phyloP scores from a whole-genome alignment of 2,888 invertebrate species.

The Pseudoips prasinana region DNA sequence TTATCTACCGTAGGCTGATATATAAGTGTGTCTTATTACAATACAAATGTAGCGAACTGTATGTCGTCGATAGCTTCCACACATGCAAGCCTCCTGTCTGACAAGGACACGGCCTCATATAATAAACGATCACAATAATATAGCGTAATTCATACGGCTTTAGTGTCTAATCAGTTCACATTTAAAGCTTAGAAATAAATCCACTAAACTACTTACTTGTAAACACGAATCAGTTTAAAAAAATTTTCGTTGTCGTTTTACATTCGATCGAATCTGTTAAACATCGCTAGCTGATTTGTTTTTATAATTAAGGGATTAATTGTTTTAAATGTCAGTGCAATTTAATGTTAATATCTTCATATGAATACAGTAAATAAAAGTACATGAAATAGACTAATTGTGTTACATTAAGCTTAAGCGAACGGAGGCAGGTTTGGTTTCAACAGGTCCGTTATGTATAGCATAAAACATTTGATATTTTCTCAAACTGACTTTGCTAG shows the following conservation, averaged over 20 bases:
- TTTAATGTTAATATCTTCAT: slow-evolving; percentile 26
- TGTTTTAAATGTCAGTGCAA: slow-evolving; percentile 30
- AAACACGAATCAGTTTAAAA: too few species aligned
- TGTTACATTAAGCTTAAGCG: slow-evolving; percentile 25
- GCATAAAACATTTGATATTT: slow-evolving; percentile 25
- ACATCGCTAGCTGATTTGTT: too few species aligned
- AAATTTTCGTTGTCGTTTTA: too few species aligned
- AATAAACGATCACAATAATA: slow-evolving; percentile 14
- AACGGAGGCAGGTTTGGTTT: slow-evolving; percentile 38
- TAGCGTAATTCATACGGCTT: slow-evolving; percentile 17
- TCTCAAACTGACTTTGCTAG: slow-evolving; percentile 49
- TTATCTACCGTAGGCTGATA: slow-evolving; percentile 30
- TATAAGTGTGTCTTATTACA: slow-evolving; percentile 30
- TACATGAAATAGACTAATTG: slow-evolving; percentile 25
- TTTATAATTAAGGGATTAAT: slow-evolving; percentile 25
- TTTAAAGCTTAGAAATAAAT: slow-evolving; percentile 11
- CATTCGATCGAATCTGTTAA: too few species aligned
- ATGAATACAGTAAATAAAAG: slow-evolving; percentile 23
- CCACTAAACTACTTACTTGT: too few species aligned
- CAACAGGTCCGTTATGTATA: slow-evolving; percentile 14
- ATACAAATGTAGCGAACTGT: slow-evolving; percentile 17
- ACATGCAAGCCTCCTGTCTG: slow-evolving; percentile 17
- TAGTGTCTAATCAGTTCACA: slow-evolving; percentile 23
- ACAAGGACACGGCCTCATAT: slow-evolving; percentile 19
- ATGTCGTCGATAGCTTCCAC: slow-evolving; percentile 25